phyloP scores from a whole-genome alignment of 2,888 invertebrate genomes.

The Drosophila falleni region DNA sequence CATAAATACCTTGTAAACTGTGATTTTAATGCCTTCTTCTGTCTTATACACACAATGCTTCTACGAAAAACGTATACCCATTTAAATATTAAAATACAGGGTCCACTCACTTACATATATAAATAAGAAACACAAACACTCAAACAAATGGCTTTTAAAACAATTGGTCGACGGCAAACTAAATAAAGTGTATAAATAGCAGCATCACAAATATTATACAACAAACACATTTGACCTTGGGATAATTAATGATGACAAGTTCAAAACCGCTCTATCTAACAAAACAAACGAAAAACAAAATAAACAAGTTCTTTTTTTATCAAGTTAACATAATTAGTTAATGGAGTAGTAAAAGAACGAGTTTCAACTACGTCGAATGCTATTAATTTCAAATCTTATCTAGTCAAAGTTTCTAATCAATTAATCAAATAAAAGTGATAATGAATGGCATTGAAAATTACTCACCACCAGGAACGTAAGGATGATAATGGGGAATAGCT shows the following conservation, averaged over 20 bases:
- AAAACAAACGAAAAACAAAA: constrained; percentile 18
- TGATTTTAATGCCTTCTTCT: too few species aligned
- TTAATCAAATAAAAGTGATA: constrained; percentile 9
- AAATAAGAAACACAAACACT: constrained; percentile 8
- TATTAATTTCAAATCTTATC: constrained; percentile 21
- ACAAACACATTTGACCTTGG: constrained; percentile 63
- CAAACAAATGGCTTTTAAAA: constrained; percentile 11
- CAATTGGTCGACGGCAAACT: constrained; percentile 16
- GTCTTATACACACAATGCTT: too few species aligned
- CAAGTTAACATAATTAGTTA: constrained; percentile 40
- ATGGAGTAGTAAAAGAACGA: constrained; percentile 39
- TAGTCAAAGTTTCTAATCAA: constrained; percentile 39
- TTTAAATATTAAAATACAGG: neutral
- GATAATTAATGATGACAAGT: constrained; percentile 33
- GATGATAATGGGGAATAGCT: constrained; percentile 81
- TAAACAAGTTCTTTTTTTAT: constrained; percentile 36
- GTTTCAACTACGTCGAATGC: constrained; percentile 32
- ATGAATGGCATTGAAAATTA: constrained; percentile 52
- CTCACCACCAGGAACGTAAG: constrained; percentile 85
- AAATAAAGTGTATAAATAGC: constrained; percentile 61
- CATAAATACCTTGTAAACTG: too few species aligned
- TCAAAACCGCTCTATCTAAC: constrained; percentile 20
- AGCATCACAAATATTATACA: constrained; percentile 62
- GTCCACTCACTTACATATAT: neutral
- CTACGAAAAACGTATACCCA: neutral